A percentile compares a stretch with the other conserved stretches of the same genome.
Conservation (phyloP, 2,888 invertebrate genomes). For the Eupithecia tripunctaria region DNA sequence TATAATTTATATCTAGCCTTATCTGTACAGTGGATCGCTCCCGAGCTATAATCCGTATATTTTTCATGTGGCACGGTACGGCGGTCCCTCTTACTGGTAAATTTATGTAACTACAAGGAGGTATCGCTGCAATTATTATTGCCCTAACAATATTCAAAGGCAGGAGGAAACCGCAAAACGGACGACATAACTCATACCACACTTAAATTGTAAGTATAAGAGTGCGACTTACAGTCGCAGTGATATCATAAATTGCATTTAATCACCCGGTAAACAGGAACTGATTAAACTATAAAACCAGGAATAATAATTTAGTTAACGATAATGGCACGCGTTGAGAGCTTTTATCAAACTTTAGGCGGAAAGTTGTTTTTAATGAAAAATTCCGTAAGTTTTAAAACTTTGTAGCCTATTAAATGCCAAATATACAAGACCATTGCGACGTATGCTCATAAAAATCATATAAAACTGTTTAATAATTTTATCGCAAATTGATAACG, state of each 20-base stretch:
- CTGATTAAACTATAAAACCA: slow-evolving; percentile 38
- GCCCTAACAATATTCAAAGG: slow-evolving; percentile 52
- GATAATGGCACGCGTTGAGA: slow-evolving; percentile 41
- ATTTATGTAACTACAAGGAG: slow-evolving; percentile 74
- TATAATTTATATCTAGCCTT: slow-evolving; percentile 82
- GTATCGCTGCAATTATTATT: slow-evolving; percentile 75
- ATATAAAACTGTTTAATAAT: slow-evolving; percentile 60
- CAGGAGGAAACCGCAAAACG: slow-evolving; percentile 41
- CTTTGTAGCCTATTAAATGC: slow-evolving; percentile 61
- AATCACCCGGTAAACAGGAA: slow-evolving; percentile 40
- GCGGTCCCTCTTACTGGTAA: slow-evolving; percentile 63
- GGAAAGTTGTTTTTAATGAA: slow-evolving; percentile 50
- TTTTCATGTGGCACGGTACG: slow-evolving; percentile 74
- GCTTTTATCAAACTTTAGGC: slow-evolving; percentile 39
- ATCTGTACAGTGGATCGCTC: slow-evolving; percentile 79
- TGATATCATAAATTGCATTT: slow-evolving; percentile 25
- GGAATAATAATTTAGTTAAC: slow-evolving; percentile 40
- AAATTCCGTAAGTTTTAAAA: slow-evolving; percentile 54
- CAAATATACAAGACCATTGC: slow-evolving; percentile 67
- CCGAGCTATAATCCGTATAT: slow-evolving; percentile 82
- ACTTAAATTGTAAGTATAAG: slow-evolving; percentile 16
- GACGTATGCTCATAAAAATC: slow-evolving; percentile 59
- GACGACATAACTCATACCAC: slow-evolving; percentile 32
- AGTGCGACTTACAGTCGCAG: slow-evolving; percentile 19
- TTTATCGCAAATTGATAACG: slow-evolving; percentile 65